Conservation (phyloP, 1,140 invertebrate genomes). For the Apis florea region DNA sequence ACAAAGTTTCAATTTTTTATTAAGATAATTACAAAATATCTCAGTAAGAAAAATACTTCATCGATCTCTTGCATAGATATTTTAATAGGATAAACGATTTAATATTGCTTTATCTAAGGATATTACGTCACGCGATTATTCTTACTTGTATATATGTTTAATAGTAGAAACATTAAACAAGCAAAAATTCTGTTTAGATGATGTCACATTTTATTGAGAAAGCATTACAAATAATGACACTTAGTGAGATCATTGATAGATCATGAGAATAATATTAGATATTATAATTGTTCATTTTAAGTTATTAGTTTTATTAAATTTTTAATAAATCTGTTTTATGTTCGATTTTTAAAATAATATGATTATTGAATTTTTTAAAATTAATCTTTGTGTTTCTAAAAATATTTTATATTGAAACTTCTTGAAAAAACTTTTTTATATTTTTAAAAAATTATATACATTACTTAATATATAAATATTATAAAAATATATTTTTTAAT, state of each 20-base stretch:
- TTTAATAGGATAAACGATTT: not conserved
- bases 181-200: not conserved
- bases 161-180: not conserved
- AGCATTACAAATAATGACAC: not conserved
- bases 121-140: conserved; percentile 1
- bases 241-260: not conserved
- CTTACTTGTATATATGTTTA: not conserved
- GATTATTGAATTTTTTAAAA: not conserved
- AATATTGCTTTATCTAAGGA: not conserved
- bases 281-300: not conserved
- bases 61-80: not conserved
- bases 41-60: not conserved
- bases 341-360: not conserved
- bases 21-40: not conserved
- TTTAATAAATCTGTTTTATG: not conserved
- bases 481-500: no score
- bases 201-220: not conserved
- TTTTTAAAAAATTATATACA: no score
- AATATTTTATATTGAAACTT: not conserved
- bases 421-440: no score
- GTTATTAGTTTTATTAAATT: not conserved
- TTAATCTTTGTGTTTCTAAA: not conserved
- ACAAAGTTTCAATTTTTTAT: not conserved
- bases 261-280: not conserved
- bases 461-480: no score